A percentile compares a stretch with the other conserved stretches of the same genome.
phyloP scores from a whole-genome alignment of 2,888 invertebrate species.

The Gymnocheta viridis region DNA sequence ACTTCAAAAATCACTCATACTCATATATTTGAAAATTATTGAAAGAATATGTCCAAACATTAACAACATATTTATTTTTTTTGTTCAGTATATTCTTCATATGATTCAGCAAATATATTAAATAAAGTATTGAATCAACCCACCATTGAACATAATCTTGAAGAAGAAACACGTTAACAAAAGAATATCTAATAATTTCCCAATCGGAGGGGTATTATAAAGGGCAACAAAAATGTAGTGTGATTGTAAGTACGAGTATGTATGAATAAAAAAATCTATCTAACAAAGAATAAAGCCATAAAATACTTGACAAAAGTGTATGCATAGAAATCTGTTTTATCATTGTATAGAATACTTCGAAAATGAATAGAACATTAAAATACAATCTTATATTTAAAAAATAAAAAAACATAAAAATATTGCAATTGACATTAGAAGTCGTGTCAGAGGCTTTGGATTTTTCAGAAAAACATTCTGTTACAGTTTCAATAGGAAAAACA shows the following conservation, averaged over 20 bases:
- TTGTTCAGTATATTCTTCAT: neutral
- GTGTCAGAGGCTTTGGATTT: neutral
- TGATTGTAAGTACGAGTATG: neutral
- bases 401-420: too few relatives aligned
- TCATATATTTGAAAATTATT: too few relatives aligned
- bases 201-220: slow-evolving; percentile 1
- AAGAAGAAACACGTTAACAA: neutral
- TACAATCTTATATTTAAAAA: neutral
- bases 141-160: neutral
- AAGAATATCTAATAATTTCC: slow-evolving; percentile 2
- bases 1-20: too few relatives aligned
- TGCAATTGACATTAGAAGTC: neutral
- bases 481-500: neutral
- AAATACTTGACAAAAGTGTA: neutral
- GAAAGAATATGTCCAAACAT: too few relatives aligned
- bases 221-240: neutral
- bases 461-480: neutral
- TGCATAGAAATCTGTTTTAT: neutral
- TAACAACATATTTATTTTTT: neutral
- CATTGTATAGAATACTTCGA: neutral
- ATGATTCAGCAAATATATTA: neutral
- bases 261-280: neutral
- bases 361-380: neutral
- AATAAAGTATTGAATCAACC: slow-evolving; percentile 40
- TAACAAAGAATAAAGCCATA: neutral